Base-by-base conservation (phyloP, 1,140 invertebrate species). In the Eumeta japonica region DNA sequence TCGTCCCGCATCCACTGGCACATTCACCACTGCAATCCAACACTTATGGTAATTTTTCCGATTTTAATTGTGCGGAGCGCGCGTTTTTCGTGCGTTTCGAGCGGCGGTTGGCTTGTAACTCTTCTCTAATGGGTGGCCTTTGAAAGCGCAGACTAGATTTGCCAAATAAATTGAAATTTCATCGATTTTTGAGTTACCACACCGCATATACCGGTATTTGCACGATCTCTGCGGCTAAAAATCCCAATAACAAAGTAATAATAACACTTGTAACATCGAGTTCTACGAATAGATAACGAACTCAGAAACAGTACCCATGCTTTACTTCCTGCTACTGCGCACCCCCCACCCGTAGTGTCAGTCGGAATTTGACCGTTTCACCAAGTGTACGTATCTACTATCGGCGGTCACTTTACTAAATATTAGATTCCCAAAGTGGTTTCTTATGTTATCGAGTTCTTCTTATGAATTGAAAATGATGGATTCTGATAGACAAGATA, bases 401-500 rank as follows among this genome's bases (percentile, higher is more conserved):
- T 24, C 20, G 20, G 20, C 20, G 20, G n/a, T n/a, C 20, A n/a
- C 20, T 7, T 24, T n/a, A 7, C n/a, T 24, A 24, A 24, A 24
- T 24, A 24, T 24, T 24, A 24, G n/a, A 24, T n/a, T 24, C n/a
- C 20, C 20, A 7, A 24, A 24, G 20, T 24, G 20, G n/a, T 24
- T 24, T 24, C n/a, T 24, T 24, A 24, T 24, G n/a, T 24, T 24
- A 24, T 24, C 20, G n/a, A 24, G 5, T 24, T 24, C 20, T 5
- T 24, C 20, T 24, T 24, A 24, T n/a, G 20, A 24, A 24, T 24
- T 24, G 20, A 24, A 24, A 24, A n/a, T 24, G 20, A 24, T 24
- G n/a, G n/a, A 24, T 24, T 24, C 20, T 24, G 20, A 24, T 24
- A n/a, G 20, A 24, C 20, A 24, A 24, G 20, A 24, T 24, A 24